Evolutionary conservation across 2,888 invertebrate genomes (phyloP).

Genomic region (Deilephila elpenor): DNA sequence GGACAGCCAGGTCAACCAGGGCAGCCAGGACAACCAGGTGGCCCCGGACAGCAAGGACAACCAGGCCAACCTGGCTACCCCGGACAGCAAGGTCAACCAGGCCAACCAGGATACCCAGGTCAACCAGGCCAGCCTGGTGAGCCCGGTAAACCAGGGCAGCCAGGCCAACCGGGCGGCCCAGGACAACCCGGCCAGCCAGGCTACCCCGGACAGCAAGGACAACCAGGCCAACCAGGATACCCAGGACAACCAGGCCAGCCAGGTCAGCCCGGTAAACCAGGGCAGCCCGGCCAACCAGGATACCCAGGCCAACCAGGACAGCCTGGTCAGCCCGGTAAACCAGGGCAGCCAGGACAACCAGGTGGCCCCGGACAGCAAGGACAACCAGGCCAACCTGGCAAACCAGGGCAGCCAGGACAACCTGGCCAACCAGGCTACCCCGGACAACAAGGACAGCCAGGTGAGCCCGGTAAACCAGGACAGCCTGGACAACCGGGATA

Average conservation of each 20-base stretch:
- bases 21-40: conserved; percentile 54
- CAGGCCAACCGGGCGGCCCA: conserved; percentile 33
- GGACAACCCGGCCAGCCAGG: conserved; percentile 35
- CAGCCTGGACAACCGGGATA: conserved; percentile 41
- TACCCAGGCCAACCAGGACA: conserved; percentile 52
- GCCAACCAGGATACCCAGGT: conserved; percentile 53
- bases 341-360: conserved; percentile 41
- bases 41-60: conserved; percentile 40
- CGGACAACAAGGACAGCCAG: conserved; percentile 44
- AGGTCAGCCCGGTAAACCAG: conserved; percentile 50
- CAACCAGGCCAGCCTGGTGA: conserved; percentile 41
- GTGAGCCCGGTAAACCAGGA: conserved; percentile 44
- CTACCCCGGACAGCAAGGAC: conserved; percentile 44
- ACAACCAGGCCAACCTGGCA: conserved; percentile 51
- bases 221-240: conserved; percentile 46
- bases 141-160: conserved; percentile 35
- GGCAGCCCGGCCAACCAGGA: conserved; percentile 48
- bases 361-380: conserved; percentile 53
- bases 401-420: conserved; percentile 47
- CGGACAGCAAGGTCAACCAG: conserved; percentile 47
- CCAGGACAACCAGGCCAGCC: not conserved
- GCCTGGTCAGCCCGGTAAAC: conserved; percentile 47
- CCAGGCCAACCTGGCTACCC: conserved; percentile 54
- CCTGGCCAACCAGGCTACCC: conserved; percentile 39
- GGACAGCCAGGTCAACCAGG: conserved; percentile 40